These are phyloP conservation scores for Conus ventricosus DNA, from an alignment of 1,140 invertebrate species.

Conservation along the genomic window DNA sequence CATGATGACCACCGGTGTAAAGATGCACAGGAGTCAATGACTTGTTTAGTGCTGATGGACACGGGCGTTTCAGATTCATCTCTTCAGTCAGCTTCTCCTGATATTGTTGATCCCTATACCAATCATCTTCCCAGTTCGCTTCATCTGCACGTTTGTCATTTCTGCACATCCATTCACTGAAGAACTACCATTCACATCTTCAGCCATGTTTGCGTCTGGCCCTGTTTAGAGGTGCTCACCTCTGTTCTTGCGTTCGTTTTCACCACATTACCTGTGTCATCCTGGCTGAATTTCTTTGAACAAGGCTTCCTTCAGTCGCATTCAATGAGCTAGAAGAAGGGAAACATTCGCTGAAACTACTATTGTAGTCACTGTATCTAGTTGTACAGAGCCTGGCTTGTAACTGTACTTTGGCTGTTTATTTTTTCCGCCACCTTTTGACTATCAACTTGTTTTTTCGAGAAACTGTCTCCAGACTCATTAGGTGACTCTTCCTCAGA, in stretches of 20 bases:
- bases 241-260: too few species aligned
- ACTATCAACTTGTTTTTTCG: too few species aligned
- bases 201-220: not conserved
- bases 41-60: not conserved
- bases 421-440: not conserved
- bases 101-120: not conserved
- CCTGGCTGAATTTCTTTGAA: not conserved
- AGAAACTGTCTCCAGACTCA: not conserved
- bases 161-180: not conserved
- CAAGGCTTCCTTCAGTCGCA: not conserved
- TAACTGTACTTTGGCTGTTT: not conserved
- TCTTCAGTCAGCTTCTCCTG: not conserved
- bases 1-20: not conserved
- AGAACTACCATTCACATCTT: not conserved
- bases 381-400: not conserved
- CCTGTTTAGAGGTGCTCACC: not conserved
- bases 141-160: not conserved
- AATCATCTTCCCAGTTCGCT: not conserved
- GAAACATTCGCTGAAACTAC: not conserved
- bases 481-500: slow-evolving; percentile 11
- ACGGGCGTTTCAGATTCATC: not conserved
- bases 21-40: not conserved
- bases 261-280: not conserved
- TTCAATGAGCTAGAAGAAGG: not conserved
- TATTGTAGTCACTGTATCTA: not conserved